Evolutionary conservation across 2,113 vertebrate species (phyloP), one percentile per base, ranked within the genome.

Genomic region (Semnornis frantzii): DNA sequence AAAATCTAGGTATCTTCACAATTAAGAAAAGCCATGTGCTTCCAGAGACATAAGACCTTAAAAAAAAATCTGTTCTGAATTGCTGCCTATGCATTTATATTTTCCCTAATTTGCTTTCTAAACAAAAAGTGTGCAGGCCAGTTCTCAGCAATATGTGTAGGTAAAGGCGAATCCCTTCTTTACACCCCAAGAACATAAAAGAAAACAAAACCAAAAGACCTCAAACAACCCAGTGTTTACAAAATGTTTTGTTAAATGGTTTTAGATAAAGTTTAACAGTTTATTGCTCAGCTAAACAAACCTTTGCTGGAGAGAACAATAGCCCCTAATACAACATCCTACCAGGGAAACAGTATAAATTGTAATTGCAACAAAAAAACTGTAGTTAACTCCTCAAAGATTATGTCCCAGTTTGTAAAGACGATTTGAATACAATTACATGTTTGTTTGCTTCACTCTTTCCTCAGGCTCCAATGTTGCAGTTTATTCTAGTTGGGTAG

Each of bases 201-300:
- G 8, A 25, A 27, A 39, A 37, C 15, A 58, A 21, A 12, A 46
- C 16, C 20, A 21, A 50, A 48, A 10, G 21, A 52, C 11, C 9
- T 18, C 13, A 46, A 17, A 1, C 12, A 28, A 10, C 9, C 5
- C 5, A 4, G 30, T 3, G 16, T 31, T 87, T 44, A 87, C 15
- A 83, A 82, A 87, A 74, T 8, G 14, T 17, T 76, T 46, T 48
- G 48, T 74, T 39, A 76, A 85, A 76, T 33, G 0, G 78, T 73
- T 89, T 89, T 50, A 82, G 52, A 68, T n/a, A 48, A 42, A 63
- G 5, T 30, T 54, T 50, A 55, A 81, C 13, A 69, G 81, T 74
- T 89, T 80, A 82, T 39, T 90, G 82, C 65, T 91, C 65, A 78
- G 75, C 72, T 87, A 80, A 62, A 83, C 48, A 88, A 92, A 85